Evolutionary conservation across 2,888 invertebrate species (phyloP), one percentile per base, ranked within the genome.

Genomic region (Apodemia duryi): DNA sequence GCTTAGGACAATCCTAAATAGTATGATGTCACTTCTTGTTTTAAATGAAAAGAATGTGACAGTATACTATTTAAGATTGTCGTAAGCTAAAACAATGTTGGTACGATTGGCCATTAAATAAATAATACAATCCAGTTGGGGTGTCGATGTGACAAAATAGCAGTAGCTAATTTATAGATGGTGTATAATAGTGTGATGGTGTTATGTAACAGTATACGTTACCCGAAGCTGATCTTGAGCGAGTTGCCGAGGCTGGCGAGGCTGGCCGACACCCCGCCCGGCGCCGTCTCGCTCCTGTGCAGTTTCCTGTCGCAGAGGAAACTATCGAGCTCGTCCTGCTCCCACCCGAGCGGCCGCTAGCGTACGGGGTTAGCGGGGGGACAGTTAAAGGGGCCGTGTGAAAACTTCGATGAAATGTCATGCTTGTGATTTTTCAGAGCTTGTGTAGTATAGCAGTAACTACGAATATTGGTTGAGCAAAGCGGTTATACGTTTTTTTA

Each of bases 151-250:
- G 4, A 13, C 13, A 43, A 43, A 43, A 11, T 43, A 43, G 43
- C 43, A 43, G 9, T 38, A 38, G 13, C 1, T 5, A 4, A 1
- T n/a, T 6, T 49, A 49, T 49, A n/a, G 6, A 9, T 7, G 2
- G 9, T 21, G 9, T 52, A 70, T 66, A 69, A 21, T 32, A 35
- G 35, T 35, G 35, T 35, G 5, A 35, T 21, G 21, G 35, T 35
- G 35, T 35, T 35, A 5, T 35, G 35, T 35, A 13, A 61, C 35
- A 13, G 9, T 13, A 3, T 6, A 29, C 70, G 88, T 88, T 92
- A 97, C 97, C 96, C 96, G 82, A 97, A 97, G 77, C 96, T 96
- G 73, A 96, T 89, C 91, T 97, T 97, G 69, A 97, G 93, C 66
- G 96, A 95, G 71, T 96, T 96, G 32, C 97, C 95, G 67, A 97